phyloP scores from a whole-genome alignment of 2,113 vertebrate genomes.

The Saccopteryx bilineata region DNA sequence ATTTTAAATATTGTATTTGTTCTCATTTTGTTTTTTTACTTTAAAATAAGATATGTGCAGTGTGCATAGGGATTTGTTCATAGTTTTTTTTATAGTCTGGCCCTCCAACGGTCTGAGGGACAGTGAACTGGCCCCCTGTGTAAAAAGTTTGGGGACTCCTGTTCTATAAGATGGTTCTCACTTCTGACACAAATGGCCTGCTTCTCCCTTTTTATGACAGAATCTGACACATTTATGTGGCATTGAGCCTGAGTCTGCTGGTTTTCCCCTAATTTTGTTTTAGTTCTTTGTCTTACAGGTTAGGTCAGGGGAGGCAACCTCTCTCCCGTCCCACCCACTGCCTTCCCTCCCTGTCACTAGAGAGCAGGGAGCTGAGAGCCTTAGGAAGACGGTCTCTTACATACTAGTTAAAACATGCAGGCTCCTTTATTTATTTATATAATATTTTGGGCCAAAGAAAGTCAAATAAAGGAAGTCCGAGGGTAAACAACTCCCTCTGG shows the following conservation, averaged over 20 bases:
- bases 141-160: too few species aligned
- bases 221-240: background rate
- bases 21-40: too few species aligned
- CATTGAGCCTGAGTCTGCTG: background rate
- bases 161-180: slow-evolving; percentile 8
- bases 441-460: slow-evolving; percentile 33
- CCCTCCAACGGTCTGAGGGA: too few species aligned
- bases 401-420: background rate
- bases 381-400: background rate
- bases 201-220: background rate
- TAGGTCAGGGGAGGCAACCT: background rate
- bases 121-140: too few species aligned
- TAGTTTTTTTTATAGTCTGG: too few species aligned
- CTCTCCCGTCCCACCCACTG: too few species aligned
- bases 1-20: too few species aligned
- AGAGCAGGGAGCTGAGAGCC: background rate
- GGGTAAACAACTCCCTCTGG: slow-evolving; percentile 34
- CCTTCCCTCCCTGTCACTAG: background rate
- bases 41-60: too few species aligned
- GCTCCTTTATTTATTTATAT: background rate
- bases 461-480: slow-evolving; percentile 60
- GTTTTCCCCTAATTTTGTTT: background rate
- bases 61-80: too few species aligned
- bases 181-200: background rate
- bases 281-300: background rate